phyloP scores from a whole-genome alignment of 2,113 vertebrate species.

The Prionailurus bengalensis region DNA sequence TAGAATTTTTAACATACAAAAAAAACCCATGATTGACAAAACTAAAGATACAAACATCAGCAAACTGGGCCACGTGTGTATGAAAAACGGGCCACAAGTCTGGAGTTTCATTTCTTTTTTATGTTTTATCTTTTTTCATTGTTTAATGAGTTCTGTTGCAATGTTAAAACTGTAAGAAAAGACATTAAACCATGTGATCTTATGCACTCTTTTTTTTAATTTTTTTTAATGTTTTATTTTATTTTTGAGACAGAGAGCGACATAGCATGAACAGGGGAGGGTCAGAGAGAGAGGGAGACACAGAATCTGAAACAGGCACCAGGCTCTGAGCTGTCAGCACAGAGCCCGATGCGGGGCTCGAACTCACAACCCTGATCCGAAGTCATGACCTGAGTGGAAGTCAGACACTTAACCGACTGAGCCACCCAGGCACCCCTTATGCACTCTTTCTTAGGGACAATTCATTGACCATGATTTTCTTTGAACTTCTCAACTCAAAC shows the following conservation, averaged over 20 bases:
- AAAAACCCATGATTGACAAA: neutral
- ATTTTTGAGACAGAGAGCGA: too few relatives aligned
- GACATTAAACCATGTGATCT: neutral
- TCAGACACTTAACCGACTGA: too few relatives aligned
- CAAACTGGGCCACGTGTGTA: neutral
- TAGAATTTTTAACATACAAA: constrained; percentile 6
- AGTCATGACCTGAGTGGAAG: too few relatives aligned
- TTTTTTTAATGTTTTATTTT: too few relatives aligned
- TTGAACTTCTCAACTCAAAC: neutral
- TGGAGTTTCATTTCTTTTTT: neutral
- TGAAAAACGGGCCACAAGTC: neutral
- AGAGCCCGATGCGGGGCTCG: too few relatives aligned
- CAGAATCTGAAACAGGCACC: too few relatives aligned
- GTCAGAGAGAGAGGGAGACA: too few relatives aligned
- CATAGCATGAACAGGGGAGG: too few relatives aligned
- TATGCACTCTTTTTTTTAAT: neutral
- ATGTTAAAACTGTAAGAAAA: neutral
- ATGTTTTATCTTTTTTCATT: neutral
- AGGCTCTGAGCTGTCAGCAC: too few relatives aligned
- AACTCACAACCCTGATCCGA: too few relatives aligned
- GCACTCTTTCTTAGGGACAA: neutral
- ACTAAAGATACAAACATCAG: neutral
- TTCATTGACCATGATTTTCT: neutral
- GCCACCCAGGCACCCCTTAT: neutral
- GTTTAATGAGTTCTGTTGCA: neutral